phyloP scores from a whole-genome alignment of 2,888 invertebrate genomes.

The Pemphredon lugubris region DNA sequence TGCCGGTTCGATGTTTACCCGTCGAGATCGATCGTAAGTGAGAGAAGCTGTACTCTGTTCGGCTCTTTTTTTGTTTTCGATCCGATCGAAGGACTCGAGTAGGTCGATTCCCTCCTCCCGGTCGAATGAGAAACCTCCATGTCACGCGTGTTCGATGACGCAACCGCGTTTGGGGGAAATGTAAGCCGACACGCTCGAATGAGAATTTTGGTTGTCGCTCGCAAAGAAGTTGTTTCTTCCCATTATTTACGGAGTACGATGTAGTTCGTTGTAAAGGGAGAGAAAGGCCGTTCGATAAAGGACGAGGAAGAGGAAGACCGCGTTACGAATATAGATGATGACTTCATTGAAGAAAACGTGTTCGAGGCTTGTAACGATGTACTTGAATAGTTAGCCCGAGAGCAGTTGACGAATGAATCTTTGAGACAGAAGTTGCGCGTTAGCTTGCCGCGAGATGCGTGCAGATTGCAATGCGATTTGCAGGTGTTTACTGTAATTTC shows the following conservation, averaged over 20 bases:
- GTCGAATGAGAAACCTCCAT: neutral
- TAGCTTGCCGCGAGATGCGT: neutral
- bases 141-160: conserved; percentile 8
- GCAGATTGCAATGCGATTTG: neutral
- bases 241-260: neutral
- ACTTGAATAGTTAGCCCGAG: neutral
- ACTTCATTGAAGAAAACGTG: neutral
- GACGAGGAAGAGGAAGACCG: neutral
- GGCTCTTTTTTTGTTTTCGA: neutral
- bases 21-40: too few species aligned
- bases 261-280: neutral
- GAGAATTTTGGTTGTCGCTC: neutral
- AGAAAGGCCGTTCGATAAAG: neutral
- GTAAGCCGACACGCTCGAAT: conserved; percentile 1
- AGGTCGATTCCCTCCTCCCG: too few species aligned
- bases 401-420: neutral
- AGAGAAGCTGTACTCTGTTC: neutral
- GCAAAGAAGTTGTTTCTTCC: too few species aligned
- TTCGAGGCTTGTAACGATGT: neutral
- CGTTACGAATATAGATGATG: neutral
- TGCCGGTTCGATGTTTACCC: too few species aligned
- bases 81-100: too few species aligned
- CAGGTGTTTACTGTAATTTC: neutral
- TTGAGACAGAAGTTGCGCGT: neutral
- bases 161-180: conserved; percentile 5